Evolutionary conservation across 92 coral and sea anemone species (phyloP), one percentile per base, ranked within the genome.

Genomic region (Siderastrea siderea): DNA sequence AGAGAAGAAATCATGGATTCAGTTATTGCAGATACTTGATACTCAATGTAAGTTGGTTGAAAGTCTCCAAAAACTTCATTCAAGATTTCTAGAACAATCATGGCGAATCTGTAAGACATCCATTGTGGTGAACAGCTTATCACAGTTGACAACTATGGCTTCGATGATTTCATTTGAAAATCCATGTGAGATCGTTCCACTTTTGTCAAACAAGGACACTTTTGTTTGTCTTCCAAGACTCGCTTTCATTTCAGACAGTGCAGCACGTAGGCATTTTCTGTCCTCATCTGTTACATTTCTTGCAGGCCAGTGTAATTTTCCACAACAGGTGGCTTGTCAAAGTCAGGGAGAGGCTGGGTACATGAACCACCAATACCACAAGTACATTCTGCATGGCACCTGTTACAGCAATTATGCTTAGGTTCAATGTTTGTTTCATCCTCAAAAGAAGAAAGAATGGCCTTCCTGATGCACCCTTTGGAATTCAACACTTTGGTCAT

Each of bases 401-500:
- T 6, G 54, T 55, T 84, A 59, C 88, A 72, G 43, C 88, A 84
- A 13, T 45, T 84, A 72, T 73, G 80, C 51, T 60, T 46, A 9
- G 88, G 85, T 4, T 2, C 26, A 7, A 81, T 16, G 47, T 45
- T 6, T 1, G 57, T 48, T 8, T 81, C 69, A 74, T 84, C 88
- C 4, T 44, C 62, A 71, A 84, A 84, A 45, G 65, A 26, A 11
- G 71, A 52, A 14, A 84, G 54, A 4, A 84, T 50, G 43, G 49
- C 71, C 46, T 84, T 55, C 71, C 80, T 26, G 11, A 84, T 54
- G 52, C 88, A 84, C 58, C 44, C 81, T 6, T 55, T 11, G 48
- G 65, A 60, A 7, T 84, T 74, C n/a, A 84, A 10, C 11, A 84
- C 88, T 17, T 73, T 54, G 44, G 16, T 58, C 66, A 84, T 84